Evolutionary conservation across 2,888 invertebrate species (phyloP).

Genomic region (Cerceris rybyensis): DNA sequence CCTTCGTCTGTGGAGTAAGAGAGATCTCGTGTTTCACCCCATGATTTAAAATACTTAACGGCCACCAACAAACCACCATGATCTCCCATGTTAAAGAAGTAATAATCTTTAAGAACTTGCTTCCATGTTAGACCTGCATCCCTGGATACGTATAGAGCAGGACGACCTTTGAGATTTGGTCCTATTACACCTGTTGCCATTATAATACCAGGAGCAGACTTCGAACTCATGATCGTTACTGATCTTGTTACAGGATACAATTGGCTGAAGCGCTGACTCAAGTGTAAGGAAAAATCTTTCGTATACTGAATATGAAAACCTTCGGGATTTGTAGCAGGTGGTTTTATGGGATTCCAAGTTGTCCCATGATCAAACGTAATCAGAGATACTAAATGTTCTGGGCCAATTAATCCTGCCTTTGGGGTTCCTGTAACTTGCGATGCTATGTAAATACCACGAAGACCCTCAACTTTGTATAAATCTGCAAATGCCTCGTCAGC

Average conservation of each 20-base stretch:
- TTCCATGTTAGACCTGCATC: constrained; percentile 94
- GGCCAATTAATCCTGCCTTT: constrained; percentile 84
- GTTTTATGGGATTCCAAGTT: constrained; percentile 89
- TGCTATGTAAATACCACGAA: constrained; percentile 94
- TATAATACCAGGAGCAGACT: constrained; percentile 94
- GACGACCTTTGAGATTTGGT: constrained; percentile 89
- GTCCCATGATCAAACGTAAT: constrained; percentile 95
- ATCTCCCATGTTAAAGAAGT: constrained; percentile 94
- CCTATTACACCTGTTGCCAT: constrained; percentile 93
- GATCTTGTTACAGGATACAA: constrained; percentile 91
- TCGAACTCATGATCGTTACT: constrained; percentile 91
- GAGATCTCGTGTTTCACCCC: constrained; percentile 90
- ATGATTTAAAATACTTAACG: constrained; percentile 90
- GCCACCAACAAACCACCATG: constrained; percentile 95
- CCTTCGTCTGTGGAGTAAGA: constrained; percentile 94
- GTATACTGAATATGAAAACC: constrained; percentile 87
- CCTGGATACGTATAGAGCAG: constrained; percentile 90
- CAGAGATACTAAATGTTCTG: constrained; percentile 89
- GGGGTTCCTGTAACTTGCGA: constrained; percentile 87
- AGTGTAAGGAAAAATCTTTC: constrained; percentile 91
- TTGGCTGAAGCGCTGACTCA: constrained; percentile 93
- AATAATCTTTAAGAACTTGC: constrained; percentile 90
- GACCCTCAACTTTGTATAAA: constrained; percentile 92
- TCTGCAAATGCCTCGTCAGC: constrained; percentile 93
- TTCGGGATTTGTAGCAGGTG: constrained; percentile 88